A percentile compares a stretch with the other conserved stretches of the same genome.
phyloP scores from a whole-genome alignment of 2,113 vertebrate genomes.

The Barnardius zonarius region DNA sequence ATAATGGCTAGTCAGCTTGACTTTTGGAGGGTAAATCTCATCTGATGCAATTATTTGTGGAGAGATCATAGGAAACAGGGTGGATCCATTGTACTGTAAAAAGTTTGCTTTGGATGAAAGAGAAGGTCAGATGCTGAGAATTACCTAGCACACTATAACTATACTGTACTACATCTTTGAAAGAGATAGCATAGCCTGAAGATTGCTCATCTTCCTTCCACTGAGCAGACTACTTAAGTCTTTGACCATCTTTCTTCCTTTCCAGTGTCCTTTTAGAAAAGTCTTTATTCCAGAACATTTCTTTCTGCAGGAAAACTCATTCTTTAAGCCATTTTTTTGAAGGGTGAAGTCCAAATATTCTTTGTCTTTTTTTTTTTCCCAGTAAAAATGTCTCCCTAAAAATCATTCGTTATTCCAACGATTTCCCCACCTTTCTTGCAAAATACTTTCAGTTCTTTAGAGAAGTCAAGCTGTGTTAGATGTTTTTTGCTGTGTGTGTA shows the following conservation, averaged over 20 bases:
- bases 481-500: background rate
- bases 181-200: background rate
- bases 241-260: background rate
- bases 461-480: background rate
- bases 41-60: slow-evolving; percentile 44
- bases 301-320: background rate
- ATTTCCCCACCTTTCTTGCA: background rate
- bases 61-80: slow-evolving; percentile 10
- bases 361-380: background rate
- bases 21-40: slow-evolving; percentile 23
- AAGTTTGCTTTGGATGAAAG: background rate
- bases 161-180: background rate
- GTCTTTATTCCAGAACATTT: background rate
- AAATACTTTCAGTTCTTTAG: background rate
- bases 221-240: background rate
- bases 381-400: background rate
- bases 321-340: slow-evolving; percentile 4
- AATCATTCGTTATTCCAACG: background rate
- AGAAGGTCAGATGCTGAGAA: background rate
- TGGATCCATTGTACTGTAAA: background rate
- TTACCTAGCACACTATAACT: background rate
- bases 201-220: background rate
- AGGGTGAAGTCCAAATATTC: background rate
- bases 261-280: background rate
- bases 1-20: slow-evolving; percentile 60